Percentiles rank a stretch among this genome's conserved stretches.
Conservation (phyloP, 2,113 vertebrate genomes). For the Gallinago undulata region DNA sequence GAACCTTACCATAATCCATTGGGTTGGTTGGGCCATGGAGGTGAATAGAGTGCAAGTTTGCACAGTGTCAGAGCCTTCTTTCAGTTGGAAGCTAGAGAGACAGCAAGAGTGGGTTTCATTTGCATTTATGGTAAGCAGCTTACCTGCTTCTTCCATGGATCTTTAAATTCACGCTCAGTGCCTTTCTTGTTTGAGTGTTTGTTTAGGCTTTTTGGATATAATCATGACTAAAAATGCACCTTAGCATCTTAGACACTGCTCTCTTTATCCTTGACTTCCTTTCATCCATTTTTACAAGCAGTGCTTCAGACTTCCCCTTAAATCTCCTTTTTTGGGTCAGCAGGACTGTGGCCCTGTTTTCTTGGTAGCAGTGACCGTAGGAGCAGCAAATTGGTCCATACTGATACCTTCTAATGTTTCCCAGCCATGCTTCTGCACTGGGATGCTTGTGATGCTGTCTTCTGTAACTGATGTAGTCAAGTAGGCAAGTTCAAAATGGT, state of each 20-base stretch:
- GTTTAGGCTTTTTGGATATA: background rate
- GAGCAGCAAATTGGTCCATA: background rate
- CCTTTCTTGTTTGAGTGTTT: background rate
- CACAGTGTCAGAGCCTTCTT: background rate
- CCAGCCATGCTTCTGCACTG: background rate
- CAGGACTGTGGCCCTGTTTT: background rate
- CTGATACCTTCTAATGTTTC: fast-evolving
- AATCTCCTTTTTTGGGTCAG: background rate
- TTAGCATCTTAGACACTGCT: background rate
- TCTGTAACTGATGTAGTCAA: background rate
- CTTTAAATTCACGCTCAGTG: background rate
- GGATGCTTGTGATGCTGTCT: background rate
- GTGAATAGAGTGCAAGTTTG: background rate
- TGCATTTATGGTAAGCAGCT: background rate
- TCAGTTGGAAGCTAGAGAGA: background rate
- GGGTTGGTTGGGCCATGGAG: background rate
- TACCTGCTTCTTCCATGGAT: background rate
- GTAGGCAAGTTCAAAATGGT: background rate
- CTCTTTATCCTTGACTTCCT: background rate
- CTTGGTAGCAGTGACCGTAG: no score
- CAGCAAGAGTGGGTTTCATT: background rate
- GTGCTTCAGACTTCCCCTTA: background rate
- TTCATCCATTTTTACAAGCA: background rate
- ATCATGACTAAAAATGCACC: background rate
- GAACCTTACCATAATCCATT: background rate